These are phyloP conservation scores for Pollenia griseotomentosa DNA, from an alignment of 2,888 invertebrate species.

Conservation along the genomic window DNA sequence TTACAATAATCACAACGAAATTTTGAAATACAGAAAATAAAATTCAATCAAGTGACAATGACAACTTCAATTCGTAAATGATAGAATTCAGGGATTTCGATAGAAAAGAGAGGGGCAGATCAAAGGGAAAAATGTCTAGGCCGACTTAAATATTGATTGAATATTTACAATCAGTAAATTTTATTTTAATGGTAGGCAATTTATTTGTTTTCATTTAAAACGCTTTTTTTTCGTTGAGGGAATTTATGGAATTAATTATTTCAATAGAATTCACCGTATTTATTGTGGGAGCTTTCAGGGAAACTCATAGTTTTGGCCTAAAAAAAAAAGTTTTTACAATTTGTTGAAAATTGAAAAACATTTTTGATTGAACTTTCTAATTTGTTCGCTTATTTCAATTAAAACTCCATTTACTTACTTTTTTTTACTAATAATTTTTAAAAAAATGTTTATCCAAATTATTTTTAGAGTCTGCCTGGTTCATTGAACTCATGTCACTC, in stretches of 20 bases:
- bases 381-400: too few species aligned
- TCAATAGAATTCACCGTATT: not conserved
- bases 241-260: not conserved
- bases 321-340: too few species aligned
- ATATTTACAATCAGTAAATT: constrained; percentile 57
- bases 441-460: not conserved
- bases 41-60: constrained; percentile 61
- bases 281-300: too few species aligned
- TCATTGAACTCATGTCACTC: constrained; percentile 9
- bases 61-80: constrained; percentile 36
- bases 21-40: constrained; percentile 41
- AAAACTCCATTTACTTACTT: not conserved
- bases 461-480: not conserved
- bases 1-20: constrained; percentile 46
- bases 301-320: too few species aligned
- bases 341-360: too few species aligned
- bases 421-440: not conserved
- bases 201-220: constrained; percentile 32
- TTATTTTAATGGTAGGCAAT: constrained; percentile 51
- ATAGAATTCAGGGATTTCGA: not conserved
- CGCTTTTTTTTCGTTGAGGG: not conserved
- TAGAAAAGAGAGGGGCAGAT: not conserved
- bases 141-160: constrained; percentile 16
- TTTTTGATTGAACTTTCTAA: too few species aligned
- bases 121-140: not conserved